These are phyloP conservation scores for Campopleginae sp. DNA, from an alignment of 2,888 invertebrate genomes.

Conservation along the genomic window DNA sequence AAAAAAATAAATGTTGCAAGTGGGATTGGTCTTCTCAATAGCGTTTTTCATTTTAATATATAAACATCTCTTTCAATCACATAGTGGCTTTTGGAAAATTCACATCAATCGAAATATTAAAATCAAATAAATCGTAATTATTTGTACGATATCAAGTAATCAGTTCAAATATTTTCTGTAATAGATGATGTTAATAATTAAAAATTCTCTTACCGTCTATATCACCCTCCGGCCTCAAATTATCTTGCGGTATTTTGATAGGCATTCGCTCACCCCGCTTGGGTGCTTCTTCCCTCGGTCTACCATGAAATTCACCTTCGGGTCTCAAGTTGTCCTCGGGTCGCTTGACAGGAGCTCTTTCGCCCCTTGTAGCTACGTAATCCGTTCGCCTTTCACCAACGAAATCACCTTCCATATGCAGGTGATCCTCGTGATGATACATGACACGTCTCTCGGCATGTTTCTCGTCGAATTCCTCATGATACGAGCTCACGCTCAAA, in stretches of 20 bases:
- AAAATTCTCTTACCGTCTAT: conserved; percentile 68
- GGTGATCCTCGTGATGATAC: conserved; percentile 89
- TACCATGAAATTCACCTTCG: conserved; percentile 84
- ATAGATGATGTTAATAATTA: neutral
- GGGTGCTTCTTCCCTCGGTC: conserved; percentile 85
- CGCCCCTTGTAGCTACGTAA: conserved; percentile 84
- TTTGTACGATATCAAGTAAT: neutral
- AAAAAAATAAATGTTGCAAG: neutral
- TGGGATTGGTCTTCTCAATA: neutral
- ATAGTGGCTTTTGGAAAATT: neutral
- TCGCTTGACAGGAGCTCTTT: conserved; percentile 81
- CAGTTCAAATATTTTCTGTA: neutral
- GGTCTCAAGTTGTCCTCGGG: conserved; percentile 84
- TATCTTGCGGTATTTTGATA: conserved; percentile 83
- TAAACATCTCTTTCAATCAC: neutral
- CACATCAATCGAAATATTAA: neutral
- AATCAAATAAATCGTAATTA: neutral
- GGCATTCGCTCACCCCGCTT: conserved; percentile 82
- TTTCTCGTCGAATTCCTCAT: conserved; percentile 88
- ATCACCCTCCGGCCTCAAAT: conserved; percentile 81
- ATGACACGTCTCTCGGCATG: conserved; percentile 87
- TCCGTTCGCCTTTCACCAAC: conserved; percentile 85
- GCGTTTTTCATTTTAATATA: neutral
- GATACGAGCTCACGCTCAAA: conserved; percentile 86
- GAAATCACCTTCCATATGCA: conserved; percentile 89